These are phyloP conservation scores for Melipona quadrifasciata DNA, from an alignment of 1,140 invertebrate species.

Conservation along the genomic window DNA sequence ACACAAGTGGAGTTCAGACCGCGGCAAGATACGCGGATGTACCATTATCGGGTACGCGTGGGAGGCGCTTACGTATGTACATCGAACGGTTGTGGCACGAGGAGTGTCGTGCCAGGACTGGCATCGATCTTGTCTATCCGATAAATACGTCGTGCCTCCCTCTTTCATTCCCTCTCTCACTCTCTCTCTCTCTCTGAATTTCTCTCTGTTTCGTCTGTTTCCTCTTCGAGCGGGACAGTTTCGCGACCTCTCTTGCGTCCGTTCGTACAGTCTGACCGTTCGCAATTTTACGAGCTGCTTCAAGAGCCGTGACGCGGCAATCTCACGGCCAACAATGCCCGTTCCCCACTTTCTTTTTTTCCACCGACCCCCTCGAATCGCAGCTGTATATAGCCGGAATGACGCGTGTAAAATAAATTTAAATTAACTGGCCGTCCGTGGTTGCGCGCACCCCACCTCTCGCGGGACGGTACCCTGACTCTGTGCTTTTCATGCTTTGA, in stretches of 20 bases:
- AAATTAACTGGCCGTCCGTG: slow-evolving; percentile 29
- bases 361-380: neutral
- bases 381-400: slow-evolving; percentile 15
- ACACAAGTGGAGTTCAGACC: slow-evolving; percentile 35
- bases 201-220: neutral
- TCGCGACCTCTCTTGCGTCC: slow-evolving; percentile 11
- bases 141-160: slow-evolving; percentile 54
- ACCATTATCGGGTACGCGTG: slow-evolving; percentile 63
- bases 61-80: slow-evolving; percentile 55
- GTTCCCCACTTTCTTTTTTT: slow-evolving; percentile 25
- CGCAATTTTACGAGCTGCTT: slow-evolving; percentile 65
- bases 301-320: slow-evolving; percentile 62
- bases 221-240: neutral
- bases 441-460: neutral
- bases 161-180: neutral
- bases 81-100: slow-evolving; percentile 9
- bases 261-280: slow-evolving; percentile 25
- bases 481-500: neutral
- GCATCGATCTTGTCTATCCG: slow-evolving; percentile 62
- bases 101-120: slow-evolving; percentile 50
- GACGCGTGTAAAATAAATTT: slow-evolving; percentile 42
- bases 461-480: neutral
- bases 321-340: slow-evolving; percentile 60
- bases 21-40: slow-evolving; percentile 64
- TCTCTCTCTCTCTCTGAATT: neutral